A percentile compares a stretch with the other conserved stretches of the same genome.
Evolutionary conservation across 2,888 invertebrate species (phyloP).

Genomic region (Ferdinandea cuprea): DNA sequence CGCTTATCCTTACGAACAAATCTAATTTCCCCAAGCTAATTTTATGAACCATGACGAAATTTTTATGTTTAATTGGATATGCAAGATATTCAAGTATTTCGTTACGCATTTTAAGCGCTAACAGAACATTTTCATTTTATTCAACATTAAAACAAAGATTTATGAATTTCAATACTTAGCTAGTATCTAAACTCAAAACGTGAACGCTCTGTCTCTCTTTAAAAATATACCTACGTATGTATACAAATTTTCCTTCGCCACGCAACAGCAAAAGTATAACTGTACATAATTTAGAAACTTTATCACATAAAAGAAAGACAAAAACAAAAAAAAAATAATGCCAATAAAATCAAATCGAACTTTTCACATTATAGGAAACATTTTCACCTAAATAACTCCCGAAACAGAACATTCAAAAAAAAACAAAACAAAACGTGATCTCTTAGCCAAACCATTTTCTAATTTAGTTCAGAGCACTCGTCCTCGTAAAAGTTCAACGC

Average conservation of each 20-base stretch:
- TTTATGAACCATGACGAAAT: too few relatives aligned
- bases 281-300: conserved; percentile 40
- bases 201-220: too few relatives aligned
- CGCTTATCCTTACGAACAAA: too few relatives aligned
- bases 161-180: not conserved
- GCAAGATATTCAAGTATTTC: not conserved
- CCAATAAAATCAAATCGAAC: conserved; percentile 47
- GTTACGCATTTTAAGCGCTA: not conserved
- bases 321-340: conserved; percentile 23
- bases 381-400: conserved; percentile 36
- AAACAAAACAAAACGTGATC: conserved; percentile 43
- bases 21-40: too few relatives aligned
- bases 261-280: conserved; percentile 22
- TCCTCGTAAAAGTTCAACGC: conserved; percentile 24
- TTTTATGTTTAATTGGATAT: too few relatives aligned
- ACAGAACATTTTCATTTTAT: too few relatives aligned
- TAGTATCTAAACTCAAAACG: too few relatives aligned
- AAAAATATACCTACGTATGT: conserved; percentile 6
- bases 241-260: conserved; percentile 11
- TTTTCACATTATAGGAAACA: conserved; percentile 60
- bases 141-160: not conserved
- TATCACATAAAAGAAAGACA: conserved; percentile 8
- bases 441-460: conserved; percentile 35
- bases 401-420: conserved; percentile 38
- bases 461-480: conserved; percentile 37